These are phyloP conservation scores for Nettapus auritus DNA, from an alignment of 2,113 vertebrate genomes.

Conservation along the genomic window DNA sequence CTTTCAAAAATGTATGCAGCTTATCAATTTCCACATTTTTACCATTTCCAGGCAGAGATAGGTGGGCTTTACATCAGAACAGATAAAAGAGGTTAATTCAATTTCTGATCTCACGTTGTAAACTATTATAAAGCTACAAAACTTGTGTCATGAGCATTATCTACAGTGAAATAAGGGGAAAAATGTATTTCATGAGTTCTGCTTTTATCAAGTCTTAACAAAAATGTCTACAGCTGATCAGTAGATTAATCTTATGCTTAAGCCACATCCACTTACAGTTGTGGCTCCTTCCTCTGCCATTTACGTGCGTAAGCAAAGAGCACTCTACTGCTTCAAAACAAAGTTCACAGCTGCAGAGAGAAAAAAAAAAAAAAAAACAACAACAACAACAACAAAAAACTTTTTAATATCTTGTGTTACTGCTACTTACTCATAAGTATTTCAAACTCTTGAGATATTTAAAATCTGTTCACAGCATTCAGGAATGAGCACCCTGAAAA, in stretches of 20 bases:
- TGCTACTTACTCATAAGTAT: background rate
- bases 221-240: background rate
- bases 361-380: no score
- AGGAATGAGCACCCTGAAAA: background rate
- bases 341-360: background rate
- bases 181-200: background rate
- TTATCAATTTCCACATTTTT: slow-evolving; percentile 1
- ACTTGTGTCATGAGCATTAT: background rate
- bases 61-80: background rate
- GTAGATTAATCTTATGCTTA: background rate
- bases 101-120: background rate
- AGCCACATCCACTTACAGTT: background rate
- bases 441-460: background rate
- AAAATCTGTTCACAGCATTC: background rate
- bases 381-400: no score
- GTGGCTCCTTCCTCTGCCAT: background rate
- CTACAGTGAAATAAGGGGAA: background rate
- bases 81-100: background rate
- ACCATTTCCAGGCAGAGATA: background rate
- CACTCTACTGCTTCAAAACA: background rate
- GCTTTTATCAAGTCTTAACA: background rate
- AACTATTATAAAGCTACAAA: background rate
- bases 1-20: background rate
- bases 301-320: background rate
- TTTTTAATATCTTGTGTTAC: background rate